These are phyloP conservation scores for Trachops cirrhosus DNA, from an alignment of 2,797 vertebrate species.

Conservation along the genomic window DNA sequence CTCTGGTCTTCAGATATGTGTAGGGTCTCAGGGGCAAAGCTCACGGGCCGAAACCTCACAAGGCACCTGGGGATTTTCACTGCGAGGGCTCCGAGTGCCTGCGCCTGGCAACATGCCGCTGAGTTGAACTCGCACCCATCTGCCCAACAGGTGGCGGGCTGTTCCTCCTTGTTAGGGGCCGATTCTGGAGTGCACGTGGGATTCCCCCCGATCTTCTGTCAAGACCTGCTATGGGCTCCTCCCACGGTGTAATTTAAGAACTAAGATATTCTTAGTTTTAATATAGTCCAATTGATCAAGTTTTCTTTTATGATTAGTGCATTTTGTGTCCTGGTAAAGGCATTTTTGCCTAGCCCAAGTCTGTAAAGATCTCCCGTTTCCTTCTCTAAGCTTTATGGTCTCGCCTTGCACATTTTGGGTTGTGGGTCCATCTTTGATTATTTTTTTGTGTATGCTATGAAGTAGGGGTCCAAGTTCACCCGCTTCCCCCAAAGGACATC, in stretches of 20 bases:
- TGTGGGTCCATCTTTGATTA: background rate
- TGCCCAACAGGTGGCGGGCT: background rate
- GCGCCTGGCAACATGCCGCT: background rate
- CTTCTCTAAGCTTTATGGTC: background rate
- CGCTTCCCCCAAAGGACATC: background rate
- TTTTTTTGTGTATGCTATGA: background rate
- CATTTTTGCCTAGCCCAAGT: background rate
- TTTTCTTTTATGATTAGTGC: background rate
- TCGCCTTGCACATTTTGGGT: background rate
- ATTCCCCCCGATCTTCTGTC: background rate
- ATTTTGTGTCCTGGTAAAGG: background rate
- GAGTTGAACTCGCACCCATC: background rate
- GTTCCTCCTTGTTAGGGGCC: background rate
- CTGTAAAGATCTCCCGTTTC: background rate
- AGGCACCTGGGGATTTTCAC: background rate
- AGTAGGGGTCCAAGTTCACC: background rate
- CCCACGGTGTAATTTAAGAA: background rate
- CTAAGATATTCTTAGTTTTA: background rate
- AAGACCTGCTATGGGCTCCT: background rate
- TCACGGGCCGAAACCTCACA: background rate
- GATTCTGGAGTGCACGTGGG: background rate
- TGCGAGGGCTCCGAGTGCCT: background rate
- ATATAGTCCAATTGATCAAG: background rate
- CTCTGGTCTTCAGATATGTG: background rate
- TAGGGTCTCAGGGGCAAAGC: background rate